A percentile compares a stretch with the other conserved stretches of the same genome.
Conservation (phyloP, 2,113 vertebrate genomes). For the Chunga burmeisteri region DNA sequence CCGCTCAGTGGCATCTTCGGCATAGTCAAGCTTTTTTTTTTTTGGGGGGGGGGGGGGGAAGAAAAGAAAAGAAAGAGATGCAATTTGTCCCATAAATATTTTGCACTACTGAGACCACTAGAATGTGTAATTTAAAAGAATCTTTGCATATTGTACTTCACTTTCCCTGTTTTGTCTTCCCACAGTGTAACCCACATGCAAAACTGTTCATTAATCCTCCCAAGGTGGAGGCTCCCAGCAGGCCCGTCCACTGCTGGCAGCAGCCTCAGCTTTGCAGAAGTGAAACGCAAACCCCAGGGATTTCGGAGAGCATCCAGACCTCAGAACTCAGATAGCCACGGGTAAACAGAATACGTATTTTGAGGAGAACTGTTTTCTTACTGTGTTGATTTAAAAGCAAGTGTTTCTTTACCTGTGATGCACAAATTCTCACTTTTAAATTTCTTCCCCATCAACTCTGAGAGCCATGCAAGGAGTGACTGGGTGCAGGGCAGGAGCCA, state of each 20-base stretch:
- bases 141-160: neutral
- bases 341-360: neutral
- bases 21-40: conserved; percentile 88
- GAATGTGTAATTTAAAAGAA: neutral
- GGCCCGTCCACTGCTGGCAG: neutral
- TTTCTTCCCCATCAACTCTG: neutral
- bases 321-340: neutral
- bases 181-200: neutral
- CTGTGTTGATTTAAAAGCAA: neutral
- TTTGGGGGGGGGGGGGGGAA: no score
- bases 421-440: neutral
- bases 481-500: neutral
- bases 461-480: neutral
- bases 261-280: neutral
- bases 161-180: neutral
- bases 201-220: neutral
- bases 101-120: neutral
- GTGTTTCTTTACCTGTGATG: neutral
- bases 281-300: neutral
- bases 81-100: neutral
- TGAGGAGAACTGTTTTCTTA: neutral
- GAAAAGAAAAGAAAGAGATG: neutral
- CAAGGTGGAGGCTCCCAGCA: neutral
- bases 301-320: neutral
- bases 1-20: conserved; percentile 97